Conservation (phyloP, 2,888 invertebrate genomes). For the Drosophila borborema region DNA sequence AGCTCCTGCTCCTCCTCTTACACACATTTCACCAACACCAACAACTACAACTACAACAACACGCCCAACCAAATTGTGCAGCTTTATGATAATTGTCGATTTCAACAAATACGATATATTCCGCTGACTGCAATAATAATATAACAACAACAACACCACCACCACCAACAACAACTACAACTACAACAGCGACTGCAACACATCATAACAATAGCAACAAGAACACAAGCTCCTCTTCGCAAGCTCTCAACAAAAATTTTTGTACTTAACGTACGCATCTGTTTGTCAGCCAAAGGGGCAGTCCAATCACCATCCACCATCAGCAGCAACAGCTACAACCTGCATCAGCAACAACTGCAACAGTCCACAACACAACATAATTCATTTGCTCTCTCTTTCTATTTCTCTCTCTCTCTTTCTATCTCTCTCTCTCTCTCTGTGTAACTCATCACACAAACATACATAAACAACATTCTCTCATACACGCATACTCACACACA, state of each 20-base stretch:
- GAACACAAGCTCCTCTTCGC: conserved; percentile 31
- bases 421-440: conserved; percentile 3
- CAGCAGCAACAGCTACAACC: conserved; percentile 26
- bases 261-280: conserved; percentile 28
- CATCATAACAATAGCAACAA: conserved; percentile 27
- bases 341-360: conserved; percentile 32
- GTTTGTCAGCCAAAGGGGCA: conserved; percentile 16
- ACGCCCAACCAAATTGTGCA: conserved; percentile 45
- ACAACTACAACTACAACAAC: conserved; percentile 41
- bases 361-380: conserved; percentile 17
- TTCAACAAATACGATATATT: conserved; percentile 76
- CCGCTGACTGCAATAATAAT: conserved; percentile 61
- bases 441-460: conserved; percentile 24
- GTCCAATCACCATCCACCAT: conserved; percentile 27
- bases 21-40: conserved; percentile 77
- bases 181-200: conserved; percentile 38
- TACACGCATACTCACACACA: conserved; percentile 4
- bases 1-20: conserved; percentile 80
- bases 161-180: conserved; percentile 24
- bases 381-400: conserved; percentile 8
- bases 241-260: conserved; percentile 22
- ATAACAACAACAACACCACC: conserved; percentile 10
- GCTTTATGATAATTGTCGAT: conserved; percentile 54
- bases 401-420: conserved; percentile 8
- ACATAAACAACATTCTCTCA: conserved; percentile 6